Percentiles rank a stretch among this genome's conserved stretches.
These are phyloP conservation scores for Euzophera pinguis DNA, from an alignment of 2,888 invertebrate genomes.

Conservation along the genomic window DNA sequence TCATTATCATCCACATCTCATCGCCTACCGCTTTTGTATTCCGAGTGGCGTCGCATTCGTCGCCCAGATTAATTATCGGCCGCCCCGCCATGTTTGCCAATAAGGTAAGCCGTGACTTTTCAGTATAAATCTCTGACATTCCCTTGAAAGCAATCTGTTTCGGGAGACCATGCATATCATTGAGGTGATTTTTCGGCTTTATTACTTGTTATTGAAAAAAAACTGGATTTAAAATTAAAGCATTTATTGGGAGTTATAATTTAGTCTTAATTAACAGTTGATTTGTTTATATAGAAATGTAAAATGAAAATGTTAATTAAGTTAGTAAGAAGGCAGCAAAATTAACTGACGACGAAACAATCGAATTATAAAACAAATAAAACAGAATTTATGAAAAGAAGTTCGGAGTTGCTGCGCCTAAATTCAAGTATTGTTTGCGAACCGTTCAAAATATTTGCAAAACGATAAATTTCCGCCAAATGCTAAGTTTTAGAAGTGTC, in stretches of 20 bases:
- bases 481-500: background rate
- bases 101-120: conserved; percentile 62
- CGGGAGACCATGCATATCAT: conserved; percentile 3
- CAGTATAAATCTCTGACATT: conserved; percentile 52
- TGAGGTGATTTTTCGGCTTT: background rate
- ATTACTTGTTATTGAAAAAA: background rate
- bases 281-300: no score
- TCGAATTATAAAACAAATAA: no score
- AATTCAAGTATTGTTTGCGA: background rate
- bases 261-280: no score
- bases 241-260: background rate
- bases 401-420: no score
- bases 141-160: conserved; percentile 24
- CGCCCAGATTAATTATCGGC: conserved; percentile 75
- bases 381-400: no score
- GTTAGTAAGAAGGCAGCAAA: no score
- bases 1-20: conserved; percentile 34
- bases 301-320: no score
- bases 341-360: no score
- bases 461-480: background rate
- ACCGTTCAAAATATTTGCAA: background rate
- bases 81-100: conserved; percentile 72
- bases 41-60: conserved; percentile 50
- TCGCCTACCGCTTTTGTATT: conserved; percentile 64
- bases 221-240: background rate